These are phyloP conservation scores for Serrognathus titanus DNA, from an alignment of 2,888 invertebrate genomes.

Conservation along the genomic window DNA sequence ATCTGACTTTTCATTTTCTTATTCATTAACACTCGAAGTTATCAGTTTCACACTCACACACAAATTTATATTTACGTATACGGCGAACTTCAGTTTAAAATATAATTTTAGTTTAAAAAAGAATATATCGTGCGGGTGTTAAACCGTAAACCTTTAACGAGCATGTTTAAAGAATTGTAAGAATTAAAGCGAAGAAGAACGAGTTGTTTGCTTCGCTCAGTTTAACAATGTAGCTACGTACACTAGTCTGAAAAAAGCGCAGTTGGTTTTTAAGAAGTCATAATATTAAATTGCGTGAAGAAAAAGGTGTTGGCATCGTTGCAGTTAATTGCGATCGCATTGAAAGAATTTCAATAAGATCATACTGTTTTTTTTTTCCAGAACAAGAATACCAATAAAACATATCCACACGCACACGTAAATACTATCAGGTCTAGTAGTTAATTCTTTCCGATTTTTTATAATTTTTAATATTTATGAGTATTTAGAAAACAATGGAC, in stretches of 20 bases:
- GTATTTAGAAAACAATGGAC: too few species aligned
- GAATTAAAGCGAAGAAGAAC: background rate
- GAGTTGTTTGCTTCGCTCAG: background rate
- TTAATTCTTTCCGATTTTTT: too few species aligned
- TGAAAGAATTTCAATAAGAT: slow-evolving; percentile 5
- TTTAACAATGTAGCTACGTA: slow-evolving; percentile 5
- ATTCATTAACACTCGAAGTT: background rate
- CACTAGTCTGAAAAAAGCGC: slow-evolving; percentile 1
- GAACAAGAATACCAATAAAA: too few species aligned
- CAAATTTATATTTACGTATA: too few species aligned
- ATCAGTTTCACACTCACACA: background rate
- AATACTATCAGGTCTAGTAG: too few species aligned
- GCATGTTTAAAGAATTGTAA: too few species aligned
- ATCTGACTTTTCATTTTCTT: background rate
- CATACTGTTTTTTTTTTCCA: background rate
- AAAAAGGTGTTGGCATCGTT: slow-evolving; percentile 13
- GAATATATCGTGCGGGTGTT: too few species aligned
- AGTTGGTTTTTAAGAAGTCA: background rate
- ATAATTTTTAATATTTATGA: too few species aligned
- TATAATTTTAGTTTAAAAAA: too few species aligned
- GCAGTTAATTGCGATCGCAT: slow-evolving; percentile 9
- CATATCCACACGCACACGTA: too few species aligned
- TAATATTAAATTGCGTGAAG: slow-evolving; percentile 3
- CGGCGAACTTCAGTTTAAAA: too few species aligned
- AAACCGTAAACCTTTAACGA: too few species aligned